Base-by-base conservation (phyloP, 1,140 invertebrate species). In the Lordiphosa clarofinis region DNA sequence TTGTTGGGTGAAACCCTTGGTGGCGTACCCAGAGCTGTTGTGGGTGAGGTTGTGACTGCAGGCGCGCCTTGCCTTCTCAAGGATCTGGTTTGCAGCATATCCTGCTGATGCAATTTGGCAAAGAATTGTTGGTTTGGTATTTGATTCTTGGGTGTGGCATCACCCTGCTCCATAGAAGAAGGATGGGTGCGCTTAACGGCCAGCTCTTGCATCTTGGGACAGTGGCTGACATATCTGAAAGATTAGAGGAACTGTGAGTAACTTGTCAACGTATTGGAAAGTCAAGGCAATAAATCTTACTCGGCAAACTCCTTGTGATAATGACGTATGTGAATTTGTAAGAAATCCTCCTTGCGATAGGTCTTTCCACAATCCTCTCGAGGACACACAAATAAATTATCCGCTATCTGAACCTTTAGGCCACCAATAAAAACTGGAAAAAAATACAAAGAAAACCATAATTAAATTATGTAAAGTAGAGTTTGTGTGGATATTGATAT, bases 271-370 rank as follows among this genome's bases (percentile, higher is more conserved):
- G 15, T 1, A 15, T 15, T 15, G 7, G n/a, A 0, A 13, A 12
- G 24, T 44, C 5, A 8, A 19, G 24, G 3, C 8, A 4, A 5
- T 12, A 0, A 4, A 11, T 67, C 71, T 67, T 56, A 88, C 87
- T 95, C 93, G 1, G 92, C 92, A 63, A 94, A 91, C 64, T 96
- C 95, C 1, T 93, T 92, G 90, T 97, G 96, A 82, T 96, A 97
- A 89, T 97, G 95, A 72, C 96, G 96, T n/a, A 97, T 94, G 73
- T 97, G 96, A 93, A 97, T 96, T 88, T 94, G 93, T 2, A 97
- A 89, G 21, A 97, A 91, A 70, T 95, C 96, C 75, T 97, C 95
- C 86, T 97, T 97, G 12, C 97, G 91, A 87, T 97, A 98, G 59
- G 93, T 94, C 89, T 98, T 98, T 9, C 91, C 92, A 86, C 96